Evolutionary conservation across 2,113 vertebrate genomes (phyloP).

Genomic region (Bagarius yarrelli): DNA sequence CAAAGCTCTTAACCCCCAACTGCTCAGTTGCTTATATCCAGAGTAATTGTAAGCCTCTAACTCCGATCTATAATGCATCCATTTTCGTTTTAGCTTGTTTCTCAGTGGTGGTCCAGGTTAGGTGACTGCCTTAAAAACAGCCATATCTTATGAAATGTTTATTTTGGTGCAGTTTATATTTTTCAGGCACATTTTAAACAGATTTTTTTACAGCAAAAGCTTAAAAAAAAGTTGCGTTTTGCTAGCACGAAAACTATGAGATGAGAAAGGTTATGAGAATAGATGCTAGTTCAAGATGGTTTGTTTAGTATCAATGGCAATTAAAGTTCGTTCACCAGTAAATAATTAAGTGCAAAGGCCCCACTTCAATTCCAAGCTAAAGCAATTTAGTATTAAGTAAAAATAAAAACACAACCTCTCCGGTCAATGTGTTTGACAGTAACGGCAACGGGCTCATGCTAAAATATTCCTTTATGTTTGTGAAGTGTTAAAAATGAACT

Average conservation of each 20-base stretch:
- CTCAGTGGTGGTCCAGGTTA: background rate
- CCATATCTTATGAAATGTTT: background rate
- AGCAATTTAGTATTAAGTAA: background rate
- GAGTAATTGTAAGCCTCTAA: background rate
- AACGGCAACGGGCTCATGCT: background rate
- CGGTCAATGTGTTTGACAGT: background rate
- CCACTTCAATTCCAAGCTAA: background rate
- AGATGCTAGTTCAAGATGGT: too few species aligned
- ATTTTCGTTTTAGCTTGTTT: background rate
- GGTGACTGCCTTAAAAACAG: background rate
- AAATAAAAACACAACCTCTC: background rate
- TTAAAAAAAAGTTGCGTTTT: background rate
- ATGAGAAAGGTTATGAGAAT: too few species aligned
- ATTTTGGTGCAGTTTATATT: background rate
- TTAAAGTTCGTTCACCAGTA: background rate
- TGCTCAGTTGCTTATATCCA: conserved; percentile 13
- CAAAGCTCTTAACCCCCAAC: conserved; percentile 13
- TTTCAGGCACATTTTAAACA: background rate
- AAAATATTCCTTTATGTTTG: background rate
- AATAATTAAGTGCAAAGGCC: background rate
- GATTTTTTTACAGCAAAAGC: background rate
- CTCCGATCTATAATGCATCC: background rate
- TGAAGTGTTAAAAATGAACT: background rate
- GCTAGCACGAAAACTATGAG: background rate
- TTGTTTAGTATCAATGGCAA: background rate